Percentiles rank a stretch among this genome's conserved stretches.
Conservation (phyloP, 2,797 vertebrate genomes). For the Phyllotis vaccarum region DNA sequence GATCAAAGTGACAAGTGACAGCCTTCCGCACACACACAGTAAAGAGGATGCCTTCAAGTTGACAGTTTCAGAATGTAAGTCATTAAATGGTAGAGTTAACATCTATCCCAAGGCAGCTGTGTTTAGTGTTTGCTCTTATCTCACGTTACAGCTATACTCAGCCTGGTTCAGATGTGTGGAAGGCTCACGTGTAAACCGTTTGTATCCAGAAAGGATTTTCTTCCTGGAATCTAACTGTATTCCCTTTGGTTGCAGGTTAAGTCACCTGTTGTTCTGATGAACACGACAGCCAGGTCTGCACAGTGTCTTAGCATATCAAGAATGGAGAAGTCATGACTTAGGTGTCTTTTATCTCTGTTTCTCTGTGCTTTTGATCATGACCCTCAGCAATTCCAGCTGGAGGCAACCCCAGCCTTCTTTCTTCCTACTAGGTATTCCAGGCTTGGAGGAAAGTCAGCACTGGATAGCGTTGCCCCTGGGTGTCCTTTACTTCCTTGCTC, state of each 20-base stretch:
- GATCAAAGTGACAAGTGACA: background rate
- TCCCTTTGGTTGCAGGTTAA: slow-evolving; percentile 19
- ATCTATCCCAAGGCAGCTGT: background rate
- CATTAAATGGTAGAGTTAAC: background rate
- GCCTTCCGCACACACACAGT: background rate
- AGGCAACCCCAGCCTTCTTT: slow-evolving; percentile 62
- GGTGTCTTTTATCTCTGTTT: background rate
- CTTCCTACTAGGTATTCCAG: slow-evolving; percentile 78
- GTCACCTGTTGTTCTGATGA: slow-evolving; percentile 18
- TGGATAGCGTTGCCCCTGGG: slow-evolving; percentile 80
- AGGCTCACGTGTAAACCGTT: background rate
- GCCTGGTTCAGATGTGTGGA: background rate
- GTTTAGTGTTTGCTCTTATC: background rate
- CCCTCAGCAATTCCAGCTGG: slow-evolving; percentile 71
- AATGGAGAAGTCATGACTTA: background rate
- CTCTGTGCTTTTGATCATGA: background rate
- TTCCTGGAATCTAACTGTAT: slow-evolving; percentile 44
- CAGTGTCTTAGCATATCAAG: background rate
- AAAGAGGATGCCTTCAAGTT: background rate
- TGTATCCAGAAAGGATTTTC: background rate
- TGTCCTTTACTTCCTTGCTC: slow-evolving; percentile 60
- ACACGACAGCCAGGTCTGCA: slow-evolving; percentile 17
- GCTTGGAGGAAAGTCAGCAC: slow-evolving; percentile 80
- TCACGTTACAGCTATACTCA: background rate
- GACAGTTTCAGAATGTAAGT: background rate